Base-by-base conservation (phyloP, 35 echinoderm and acorn worm genomes). In the Ophioderma brevispina region DNA sequence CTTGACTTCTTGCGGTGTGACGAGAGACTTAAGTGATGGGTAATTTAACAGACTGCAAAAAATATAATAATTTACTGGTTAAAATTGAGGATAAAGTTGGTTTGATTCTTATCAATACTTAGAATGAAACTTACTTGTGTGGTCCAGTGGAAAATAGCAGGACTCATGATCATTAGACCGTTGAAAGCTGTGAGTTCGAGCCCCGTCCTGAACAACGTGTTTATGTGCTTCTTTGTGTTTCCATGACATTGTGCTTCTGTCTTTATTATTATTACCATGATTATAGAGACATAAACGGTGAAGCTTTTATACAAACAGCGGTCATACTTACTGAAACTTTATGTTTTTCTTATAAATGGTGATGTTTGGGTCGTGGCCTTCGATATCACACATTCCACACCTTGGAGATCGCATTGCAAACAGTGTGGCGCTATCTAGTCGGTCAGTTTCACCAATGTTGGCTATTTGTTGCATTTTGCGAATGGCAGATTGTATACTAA, bases 381-480 rank as follows among this genome's bases (percentile, higher is more conserved):
- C 59, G 59, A 70, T 70, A 70, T 70, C 59, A 30, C 59, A 70
- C 59, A 70, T 70, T 70, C 59, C 59, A 25, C 59, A 70, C n/a
- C 59, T 8, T 3, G 59, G 59, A 25, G 59, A 70, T 70, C 28
- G 15, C 59, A 70, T 70, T 2, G 59, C 59, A 70, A 70, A 70
- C 23, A 70, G n/a, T 25, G 59, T 70, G 28, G 10, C 59, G n/a
- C 59, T 70, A 25, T 70, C 59, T 25, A 70, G 23, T 25, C 28
- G 15, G n/a, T 70, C 59, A 15, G 59, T 70, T 30, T 70, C 3
- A 25, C 1, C 59, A 70, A 70, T 30, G 28, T 70, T 70, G n/a
- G 59, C 59, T 2, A 70, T 70, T 1, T 3, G 10, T 30, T 70
- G 59, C 59, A 70, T 70, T 25, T 70, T 18, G n/a, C 28, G 59